Percentiles rank a stretch among this genome's conserved stretches.
Conservation (phyloP, 1,140 invertebrate species). For the Rhizoglyphus robini region DNA sequence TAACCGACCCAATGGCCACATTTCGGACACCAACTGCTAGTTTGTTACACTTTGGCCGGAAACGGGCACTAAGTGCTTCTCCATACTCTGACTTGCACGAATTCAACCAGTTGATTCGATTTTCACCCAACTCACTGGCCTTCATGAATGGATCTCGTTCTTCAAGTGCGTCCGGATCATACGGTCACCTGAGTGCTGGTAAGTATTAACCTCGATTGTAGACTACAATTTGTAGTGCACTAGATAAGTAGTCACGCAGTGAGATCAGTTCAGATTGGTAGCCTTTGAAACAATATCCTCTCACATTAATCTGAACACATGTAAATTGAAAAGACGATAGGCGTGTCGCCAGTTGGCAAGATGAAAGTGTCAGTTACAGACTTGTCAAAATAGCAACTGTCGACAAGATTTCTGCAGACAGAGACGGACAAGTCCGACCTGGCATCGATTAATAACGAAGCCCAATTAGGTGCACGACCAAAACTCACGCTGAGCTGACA, state of each 20-base stretch:
- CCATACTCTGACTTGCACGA: constrained; percentile 90
- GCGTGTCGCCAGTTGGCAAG: too few relatives aligned
- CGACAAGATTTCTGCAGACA: constrained; percentile 18
- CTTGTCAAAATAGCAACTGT: background rate
- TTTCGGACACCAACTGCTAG: constrained; percentile 16
- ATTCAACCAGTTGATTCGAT: constrained; percentile 83
- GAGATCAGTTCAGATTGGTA: too few relatives aligned
- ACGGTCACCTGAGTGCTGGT: constrained; percentile 82
- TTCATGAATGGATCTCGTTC: constrained; percentile 62
- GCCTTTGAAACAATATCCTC: too few relatives aligned
- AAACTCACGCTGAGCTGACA: constrained; percentile 2
- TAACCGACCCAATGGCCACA: background rate
- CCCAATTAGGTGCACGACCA: constrained; percentile 5
- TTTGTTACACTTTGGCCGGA: constrained; percentile 42
- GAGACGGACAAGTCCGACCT: constrained; percentile 7
- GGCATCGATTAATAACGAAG: background rate
- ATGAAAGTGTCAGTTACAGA: constrained; percentile 22
- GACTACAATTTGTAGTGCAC: too few relatives aligned
- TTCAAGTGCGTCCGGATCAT: constrained; percentile 54
- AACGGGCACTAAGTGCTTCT: constrained; percentile 79
- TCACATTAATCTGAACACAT: too few relatives aligned
- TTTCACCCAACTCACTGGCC: constrained; percentile 83
- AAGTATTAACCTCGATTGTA: constrained; percentile 21
- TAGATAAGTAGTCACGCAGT: too few relatives aligned
- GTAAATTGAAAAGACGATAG: too few relatives aligned